phyloP scores from a whole-genome alignment of 2,797 vertebrate genomes.

The Rhincodon typus region DNA sequence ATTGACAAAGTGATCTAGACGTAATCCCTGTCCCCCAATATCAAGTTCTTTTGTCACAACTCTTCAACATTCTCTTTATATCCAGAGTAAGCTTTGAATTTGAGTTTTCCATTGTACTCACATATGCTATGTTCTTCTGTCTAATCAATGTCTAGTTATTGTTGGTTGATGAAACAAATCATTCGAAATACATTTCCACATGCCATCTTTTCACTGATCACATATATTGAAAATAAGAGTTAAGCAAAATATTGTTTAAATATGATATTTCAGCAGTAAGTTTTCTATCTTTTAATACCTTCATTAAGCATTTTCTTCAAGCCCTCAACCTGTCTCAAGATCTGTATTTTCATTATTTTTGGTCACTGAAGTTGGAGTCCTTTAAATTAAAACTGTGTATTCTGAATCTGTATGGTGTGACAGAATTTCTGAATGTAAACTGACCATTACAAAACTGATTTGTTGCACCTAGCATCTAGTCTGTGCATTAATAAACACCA shows the following conservation, averaged over 20 bases:
- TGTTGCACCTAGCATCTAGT: not conserved
- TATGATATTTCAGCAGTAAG: not conserved
- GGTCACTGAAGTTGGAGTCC: not conserved
- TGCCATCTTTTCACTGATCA: not conserved
- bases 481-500: not conserved
- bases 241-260: not conserved
- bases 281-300: not conserved
- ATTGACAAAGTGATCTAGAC: no score
- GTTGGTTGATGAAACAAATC: not conserved
- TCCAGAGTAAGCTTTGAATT: not conserved
- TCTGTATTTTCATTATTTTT: not conserved
- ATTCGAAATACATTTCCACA: not conserved
- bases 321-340: not conserved
- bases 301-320: not conserved
- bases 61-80: not conserved
- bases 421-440: not conserved
- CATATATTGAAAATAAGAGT: not conserved
- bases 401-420: not conserved
- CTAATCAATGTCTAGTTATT: not conserved
- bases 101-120: not conserved
- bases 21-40: not conserved
- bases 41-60: not conserved
- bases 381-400: not conserved
- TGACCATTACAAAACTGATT: not conserved
- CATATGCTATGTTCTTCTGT: not conserved